Percentiles rank a stretch among this genome's conserved stretches.
These are phyloP conservation scores for Harpalus rufipes DNA, from an alignment of 2,888 invertebrate genomes.

Conservation along the genomic window DNA sequence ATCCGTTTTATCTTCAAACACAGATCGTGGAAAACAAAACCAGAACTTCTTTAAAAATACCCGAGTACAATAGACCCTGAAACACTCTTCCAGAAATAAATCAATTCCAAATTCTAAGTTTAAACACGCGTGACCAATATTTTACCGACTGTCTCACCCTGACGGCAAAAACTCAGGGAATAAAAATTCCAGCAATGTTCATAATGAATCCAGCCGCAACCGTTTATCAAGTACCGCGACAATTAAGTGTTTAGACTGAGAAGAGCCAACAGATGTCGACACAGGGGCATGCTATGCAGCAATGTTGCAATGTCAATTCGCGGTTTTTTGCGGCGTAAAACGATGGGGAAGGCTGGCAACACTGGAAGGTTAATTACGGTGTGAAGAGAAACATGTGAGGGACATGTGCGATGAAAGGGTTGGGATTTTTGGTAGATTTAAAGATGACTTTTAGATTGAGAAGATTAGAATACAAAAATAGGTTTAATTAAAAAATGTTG, in stretches of 20 bases:
- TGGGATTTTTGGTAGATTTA: not conserved
- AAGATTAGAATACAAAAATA: not conserved
- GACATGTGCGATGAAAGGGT: conserved; percentile 20
- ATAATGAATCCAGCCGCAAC: conserved; percentile 59
- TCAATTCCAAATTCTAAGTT: conserved; percentile 54
- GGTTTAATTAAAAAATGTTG: not conserved
- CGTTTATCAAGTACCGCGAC: conserved; percentile 54
- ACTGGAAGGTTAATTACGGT: conserved; percentile 42
- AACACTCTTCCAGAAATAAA: conserved; percentile 47
- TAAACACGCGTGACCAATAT: conserved; percentile 57
- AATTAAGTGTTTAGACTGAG: conserved; percentile 61
- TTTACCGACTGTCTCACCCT: conserved; percentile 30
- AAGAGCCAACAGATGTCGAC: conserved; percentile 61
- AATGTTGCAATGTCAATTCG: conserved; percentile 52
- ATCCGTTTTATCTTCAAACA: not conserved
- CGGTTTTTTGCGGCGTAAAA: conserved; percentile 18
- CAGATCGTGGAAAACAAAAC: conserved; percentile 21
- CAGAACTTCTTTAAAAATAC: conserved; percentile 26
- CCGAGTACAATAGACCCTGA: conserved; percentile 31
- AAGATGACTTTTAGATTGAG: not conserved
- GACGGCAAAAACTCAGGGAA: conserved; percentile 33
- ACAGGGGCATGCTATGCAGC: conserved; percentile 20
- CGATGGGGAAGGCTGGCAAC: not conserved
- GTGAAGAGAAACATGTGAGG: conserved; percentile 34
- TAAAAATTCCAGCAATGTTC: conserved; percentile 64